Conservation (phyloP, 2,888 invertebrate genomes). For the Lamproptera curius region DNA sequence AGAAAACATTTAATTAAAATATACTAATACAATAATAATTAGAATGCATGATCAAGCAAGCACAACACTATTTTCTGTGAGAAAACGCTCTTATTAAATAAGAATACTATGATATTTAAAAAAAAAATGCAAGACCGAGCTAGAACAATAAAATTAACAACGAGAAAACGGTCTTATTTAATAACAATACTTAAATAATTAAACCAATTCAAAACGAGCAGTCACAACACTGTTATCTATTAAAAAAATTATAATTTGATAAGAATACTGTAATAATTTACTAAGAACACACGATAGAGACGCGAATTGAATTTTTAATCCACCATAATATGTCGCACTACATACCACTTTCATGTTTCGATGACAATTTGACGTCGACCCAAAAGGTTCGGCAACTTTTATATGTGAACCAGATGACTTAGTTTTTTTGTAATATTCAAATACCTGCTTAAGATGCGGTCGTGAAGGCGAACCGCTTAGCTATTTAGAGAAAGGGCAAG, state of each 20-base stretch:
- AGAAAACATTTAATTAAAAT: constrained; percentile 18
- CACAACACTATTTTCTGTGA: no score
- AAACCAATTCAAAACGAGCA: constrained; percentile 39
- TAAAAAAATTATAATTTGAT: no score
- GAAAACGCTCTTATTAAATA: no score
- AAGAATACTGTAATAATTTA: no score
- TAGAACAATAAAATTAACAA: no score
- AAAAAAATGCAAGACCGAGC: no score
- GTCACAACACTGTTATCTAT: constrained; percentile 33
- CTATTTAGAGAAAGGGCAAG: constrained; percentile 13
- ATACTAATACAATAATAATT: no score
- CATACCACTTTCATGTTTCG: constrained; percentile 36
- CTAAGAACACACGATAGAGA: neutral
- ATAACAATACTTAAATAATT: no score
- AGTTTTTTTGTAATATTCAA: constrained; percentile 24
- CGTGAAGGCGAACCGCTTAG: constrained; percentile 48
- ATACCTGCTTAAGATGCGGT: constrained; percentile 27
- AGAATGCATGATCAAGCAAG: neutral
- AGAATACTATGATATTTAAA: no score
- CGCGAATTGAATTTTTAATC: neutral
- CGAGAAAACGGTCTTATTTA: no score
- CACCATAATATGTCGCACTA: constrained; percentile 18
- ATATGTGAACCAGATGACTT: constrained; percentile 30
- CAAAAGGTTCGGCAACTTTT: constrained; percentile 26
- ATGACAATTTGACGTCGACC: constrained; percentile 26